Conservation (phyloP, 1,140 invertebrate genomes). For the Musca domestica region DNA sequence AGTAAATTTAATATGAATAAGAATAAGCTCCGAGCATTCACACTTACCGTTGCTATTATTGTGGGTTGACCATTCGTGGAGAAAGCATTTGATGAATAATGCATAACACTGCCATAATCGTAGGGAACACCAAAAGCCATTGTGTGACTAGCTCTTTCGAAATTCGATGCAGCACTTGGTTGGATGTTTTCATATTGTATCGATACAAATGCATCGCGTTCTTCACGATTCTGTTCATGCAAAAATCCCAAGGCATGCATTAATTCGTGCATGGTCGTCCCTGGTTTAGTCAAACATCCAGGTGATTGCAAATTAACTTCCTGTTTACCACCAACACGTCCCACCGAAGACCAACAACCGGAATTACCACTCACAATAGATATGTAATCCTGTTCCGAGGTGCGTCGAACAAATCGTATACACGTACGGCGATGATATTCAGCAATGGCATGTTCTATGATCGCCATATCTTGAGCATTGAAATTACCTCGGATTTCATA, state of each 20-base stretch:
- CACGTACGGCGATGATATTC: conserved; percentile 72
- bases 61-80: conserved; percentile 70
- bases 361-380: conserved; percentile 64
- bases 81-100: conserved; percentile 77
- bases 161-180: conserved; percentile 65
- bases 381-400: conserved; percentile 66
- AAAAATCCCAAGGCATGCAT: conserved; percentile 83
- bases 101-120: conserved; percentile 82
- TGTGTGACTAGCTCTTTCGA: conserved; percentile 64
- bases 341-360: conserved; percentile 81
- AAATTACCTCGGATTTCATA: conserved; percentile 67
- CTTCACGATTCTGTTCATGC: conserved; percentile 81
- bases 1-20: not conserved
- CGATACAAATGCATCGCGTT: conserved; percentile 72
- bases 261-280: conserved; percentile 77
- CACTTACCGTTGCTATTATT: conserved; percentile 65
- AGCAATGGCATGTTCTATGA: conserved; percentile 64
- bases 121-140: conserved; percentile 68
- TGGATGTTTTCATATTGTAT: conserved; percentile 62
- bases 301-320: conserved; percentile 72
- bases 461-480: conserved; percentile 44
- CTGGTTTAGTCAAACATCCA: conserved; percentile 70
- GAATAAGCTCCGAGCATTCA: not conserved
- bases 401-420: conserved; percentile 67
- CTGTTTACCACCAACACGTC: conserved; percentile 63